Percentiles rank a stretch among this genome's conserved stretches.
phyloP scores from a whole-genome alignment of 2,113 vertebrate genomes.

The Prolemur simus region DNA sequence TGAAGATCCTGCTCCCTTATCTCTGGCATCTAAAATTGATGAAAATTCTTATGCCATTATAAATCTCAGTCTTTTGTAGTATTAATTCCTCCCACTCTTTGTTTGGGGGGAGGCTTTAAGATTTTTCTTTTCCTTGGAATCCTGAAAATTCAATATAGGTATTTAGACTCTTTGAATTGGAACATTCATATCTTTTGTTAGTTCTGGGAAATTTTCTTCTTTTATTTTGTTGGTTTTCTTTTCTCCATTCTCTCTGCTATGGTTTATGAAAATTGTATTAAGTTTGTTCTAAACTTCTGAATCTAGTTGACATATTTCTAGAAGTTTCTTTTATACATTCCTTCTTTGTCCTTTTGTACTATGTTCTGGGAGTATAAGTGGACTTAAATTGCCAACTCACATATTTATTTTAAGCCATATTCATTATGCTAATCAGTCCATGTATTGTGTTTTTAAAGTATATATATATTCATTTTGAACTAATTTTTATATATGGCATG shows the following conservation, averaged over 20 bases:
- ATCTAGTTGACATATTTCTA: neutral
- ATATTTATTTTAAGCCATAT: neutral
- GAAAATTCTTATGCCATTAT: neutral
- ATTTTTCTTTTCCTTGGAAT: slow-evolving; percentile 15
- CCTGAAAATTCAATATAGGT: neutral
- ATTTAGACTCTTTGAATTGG: neutral
- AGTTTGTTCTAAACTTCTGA: neutral
- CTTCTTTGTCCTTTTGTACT: neutral
- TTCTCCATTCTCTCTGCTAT: neutral
- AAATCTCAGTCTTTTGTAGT: slow-evolving; percentile 5
- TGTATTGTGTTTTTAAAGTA: neutral
- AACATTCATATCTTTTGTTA: neutral
- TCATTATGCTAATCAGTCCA: neutral
- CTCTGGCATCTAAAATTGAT: neutral
- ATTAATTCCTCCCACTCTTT: neutral
- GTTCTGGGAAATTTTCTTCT: neutral
- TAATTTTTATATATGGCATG: neutral
- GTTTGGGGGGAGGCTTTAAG: neutral
- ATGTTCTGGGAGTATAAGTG: neutral
- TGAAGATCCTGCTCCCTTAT: neutral
- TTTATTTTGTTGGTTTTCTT: neutral
- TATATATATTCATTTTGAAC: neutral
- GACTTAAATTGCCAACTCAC: neutral
- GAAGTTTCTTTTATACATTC: neutral
- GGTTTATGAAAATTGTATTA: neutral